These are phyloP conservation scores for Poecilia picta DNA, from an alignment of 2,797 vertebrate species.

Conservation along the genomic window DNA sequence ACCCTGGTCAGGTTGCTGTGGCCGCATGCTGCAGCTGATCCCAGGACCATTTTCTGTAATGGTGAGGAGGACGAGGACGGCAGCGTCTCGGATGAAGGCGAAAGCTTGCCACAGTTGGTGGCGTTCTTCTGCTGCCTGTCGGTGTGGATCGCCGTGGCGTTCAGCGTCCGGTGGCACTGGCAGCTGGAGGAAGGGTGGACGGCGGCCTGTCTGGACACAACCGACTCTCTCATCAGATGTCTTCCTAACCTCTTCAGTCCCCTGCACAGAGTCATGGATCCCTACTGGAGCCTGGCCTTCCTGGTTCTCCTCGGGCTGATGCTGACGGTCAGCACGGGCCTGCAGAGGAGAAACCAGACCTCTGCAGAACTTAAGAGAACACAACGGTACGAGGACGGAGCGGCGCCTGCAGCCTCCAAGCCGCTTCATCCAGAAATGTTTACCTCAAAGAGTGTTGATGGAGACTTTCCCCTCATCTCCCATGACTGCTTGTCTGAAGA, in stretches of 20 bases:
- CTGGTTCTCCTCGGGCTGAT: slow-evolving; percentile 61
- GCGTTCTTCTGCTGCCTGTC: slow-evolving; percentile 78
- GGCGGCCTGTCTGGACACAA: slow-evolving; percentile 58
- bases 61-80: background rate
- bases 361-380: background rate
- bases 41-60: background rate
- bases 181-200: slow-evolving; percentile 56
- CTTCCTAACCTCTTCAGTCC: slow-evolving; percentile 71
- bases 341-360: slow-evolving; percentile 9
- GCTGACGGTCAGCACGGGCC: slow-evolving; percentile 24
- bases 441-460: background rate
- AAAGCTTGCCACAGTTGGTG: slow-evolving; percentile 15
- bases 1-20: slow-evolving; percentile 47
- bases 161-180: slow-evolving; percentile 57
- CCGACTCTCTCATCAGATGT: slow-evolving; percentile 70
- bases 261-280: slow-evolving; percentile 32
- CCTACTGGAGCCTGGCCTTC: slow-evolving; percentile 54
- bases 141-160: slow-evolving; percentile 64
- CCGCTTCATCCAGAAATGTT: slow-evolving; percentile 18
- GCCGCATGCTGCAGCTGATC: background rate
- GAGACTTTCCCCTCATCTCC: slow-evolving; percentile 51
- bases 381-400: background rate
- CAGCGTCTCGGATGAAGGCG: slow-evolving; percentile 1
- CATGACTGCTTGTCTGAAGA: slow-evolving; percentile 44
- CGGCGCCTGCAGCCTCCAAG: background rate